Percentiles rank a stretch among this genome's conserved stretches.
These are phyloP conservation scores for Tragulus kanchil DNA, from an alignment of 2,113 vertebrate genomes.

Conservation along the genomic window DNA sequence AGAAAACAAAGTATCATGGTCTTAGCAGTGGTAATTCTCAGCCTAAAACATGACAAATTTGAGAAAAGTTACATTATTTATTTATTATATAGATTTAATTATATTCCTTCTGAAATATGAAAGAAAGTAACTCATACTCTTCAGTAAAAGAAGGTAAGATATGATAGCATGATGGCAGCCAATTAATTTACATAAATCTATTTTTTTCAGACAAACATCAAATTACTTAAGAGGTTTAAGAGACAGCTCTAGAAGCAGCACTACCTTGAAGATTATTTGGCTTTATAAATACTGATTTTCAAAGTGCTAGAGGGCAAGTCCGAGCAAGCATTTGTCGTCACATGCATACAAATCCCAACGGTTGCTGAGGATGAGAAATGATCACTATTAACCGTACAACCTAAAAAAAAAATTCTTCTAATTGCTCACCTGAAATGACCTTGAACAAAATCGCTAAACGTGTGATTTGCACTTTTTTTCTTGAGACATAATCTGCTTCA, in stretches of 20 bases:
- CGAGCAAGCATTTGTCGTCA: constrained; percentile 84
- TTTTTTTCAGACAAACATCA: constrained; percentile 77
- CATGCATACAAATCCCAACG: constrained; percentile 81
- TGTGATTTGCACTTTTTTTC: constrained; percentile 78
- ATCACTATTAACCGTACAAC: constrained; percentile 69
- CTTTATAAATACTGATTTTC: constrained; percentile 78
- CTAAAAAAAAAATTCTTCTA: constrained; percentile 77
- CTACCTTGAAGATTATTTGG: constrained; percentile 81
- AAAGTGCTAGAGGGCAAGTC: constrained; percentile 73
- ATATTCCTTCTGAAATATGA: constrained; percentile 80
- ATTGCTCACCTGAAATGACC: constrained; percentile 91
- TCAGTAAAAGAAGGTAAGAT: constrained; percentile 66
- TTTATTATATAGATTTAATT: constrained; percentile 81
- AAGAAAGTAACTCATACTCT: constrained; percentile 74
- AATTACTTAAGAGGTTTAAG: constrained; percentile 72
- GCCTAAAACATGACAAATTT: constrained; percentile 69
- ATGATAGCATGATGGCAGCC: constrained; percentile 70
- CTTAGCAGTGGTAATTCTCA: constrained; percentile 67
- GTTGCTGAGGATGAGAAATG: constrained; percentile 79
- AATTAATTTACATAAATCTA: constrained; percentile 70
- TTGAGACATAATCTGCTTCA: constrained; percentile 85
- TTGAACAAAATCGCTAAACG: constrained; percentile 83
- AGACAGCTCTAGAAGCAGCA: constrained; percentile 81
- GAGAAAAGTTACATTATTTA: constrained; percentile 71
- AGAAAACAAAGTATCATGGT: constrained; percentile 40